These are phyloP conservation scores for Morpho deidamia DNA, from an alignment of 2,888 invertebrate genomes.

Conservation along the genomic window DNA sequence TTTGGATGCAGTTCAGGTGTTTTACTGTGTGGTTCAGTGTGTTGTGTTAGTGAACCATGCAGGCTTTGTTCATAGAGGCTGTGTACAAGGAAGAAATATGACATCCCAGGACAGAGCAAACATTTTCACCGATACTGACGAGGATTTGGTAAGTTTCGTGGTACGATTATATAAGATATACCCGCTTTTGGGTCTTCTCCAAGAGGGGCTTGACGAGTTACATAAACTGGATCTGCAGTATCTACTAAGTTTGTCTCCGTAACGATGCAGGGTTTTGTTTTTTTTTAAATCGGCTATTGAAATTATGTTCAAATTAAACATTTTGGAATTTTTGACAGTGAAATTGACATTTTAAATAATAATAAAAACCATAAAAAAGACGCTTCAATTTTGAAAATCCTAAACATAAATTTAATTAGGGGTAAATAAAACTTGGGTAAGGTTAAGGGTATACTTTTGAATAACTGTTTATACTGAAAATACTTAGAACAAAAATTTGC, in stretches of 20 bases:
- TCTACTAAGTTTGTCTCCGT: conserved; percentile 14
- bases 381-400: no score
- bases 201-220: conserved; percentile 29
- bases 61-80: conserved; percentile 39
- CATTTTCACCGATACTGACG: conserved; percentile 67
- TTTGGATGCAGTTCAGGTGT: conserved; percentile 71
- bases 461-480: no score
- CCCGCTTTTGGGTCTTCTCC: conserved; percentile 32
- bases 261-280: conserved; percentile 1
- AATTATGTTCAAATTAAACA: no score
- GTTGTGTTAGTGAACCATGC: conserved; percentile 61
- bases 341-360: no score
- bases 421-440: no score
- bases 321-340: no score
- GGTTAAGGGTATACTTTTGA: no score
- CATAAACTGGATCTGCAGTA: conserved; percentile 37
- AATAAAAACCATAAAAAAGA: no score
- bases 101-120: conserved; percentile 64
- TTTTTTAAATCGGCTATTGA: background rate
- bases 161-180: conserved; percentile 34
- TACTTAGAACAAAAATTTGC: no score
- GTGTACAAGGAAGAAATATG: conserved; percentile 53
- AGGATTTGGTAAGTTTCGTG: conserved; percentile 59
- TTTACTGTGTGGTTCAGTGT: conserved; percentile 47
- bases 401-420: no score